Evolutionary conservation across 2,113 vertebrate species (phyloP), one percentile per base, ranked within the genome.

Genomic region (Salvelinus fontinalis): DNA sequence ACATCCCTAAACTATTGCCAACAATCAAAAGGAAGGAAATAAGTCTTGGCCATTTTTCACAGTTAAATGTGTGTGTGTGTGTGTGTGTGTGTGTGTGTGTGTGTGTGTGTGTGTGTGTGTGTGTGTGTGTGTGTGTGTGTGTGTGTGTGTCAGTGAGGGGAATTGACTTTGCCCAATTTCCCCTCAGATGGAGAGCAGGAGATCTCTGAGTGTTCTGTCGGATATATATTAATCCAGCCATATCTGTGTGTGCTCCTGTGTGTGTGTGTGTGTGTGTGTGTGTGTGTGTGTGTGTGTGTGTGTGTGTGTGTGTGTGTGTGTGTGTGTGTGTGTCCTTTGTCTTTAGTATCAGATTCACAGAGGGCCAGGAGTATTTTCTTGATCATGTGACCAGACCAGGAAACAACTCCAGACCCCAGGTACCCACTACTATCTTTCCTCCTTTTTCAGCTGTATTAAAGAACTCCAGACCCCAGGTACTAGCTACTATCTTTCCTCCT

Each of bases 191-290:
- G 81, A 81, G 81, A 78, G 81, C 59, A 81, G 79, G 71, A 83
- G 75, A 75, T 84, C 79, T 83, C 70, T 69, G 81, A 86, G 78
- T 76, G 57, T 73, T 81, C 80, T 83, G 83, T 85, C 83, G 83
- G 83, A 82, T 81, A 75, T 85, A 85, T 88, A 85, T 86, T 86
- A 86, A 85, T 83, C 75, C 75, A 77, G 74, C 78, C 80, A 87
- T 81, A 81, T 86, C 39, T 73, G 75, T 75, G 69, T 75, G 78
- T 76, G 73, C 82, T 75, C 74, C 67, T 54, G 60, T 78, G 18
- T 67, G 44, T 79, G 39, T 24, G 13, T 57, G 27, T 64, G 16
- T 76, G 54, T 66, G 22, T 66, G 39, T 24, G 13, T 44, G 27
- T 64, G 16, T 76, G 54, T 49, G 22, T 51, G 39, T 24, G 13